Conservation (phyloP, 2,888 invertebrate genomes). For the Gandaritis pyraliata region DNA sequence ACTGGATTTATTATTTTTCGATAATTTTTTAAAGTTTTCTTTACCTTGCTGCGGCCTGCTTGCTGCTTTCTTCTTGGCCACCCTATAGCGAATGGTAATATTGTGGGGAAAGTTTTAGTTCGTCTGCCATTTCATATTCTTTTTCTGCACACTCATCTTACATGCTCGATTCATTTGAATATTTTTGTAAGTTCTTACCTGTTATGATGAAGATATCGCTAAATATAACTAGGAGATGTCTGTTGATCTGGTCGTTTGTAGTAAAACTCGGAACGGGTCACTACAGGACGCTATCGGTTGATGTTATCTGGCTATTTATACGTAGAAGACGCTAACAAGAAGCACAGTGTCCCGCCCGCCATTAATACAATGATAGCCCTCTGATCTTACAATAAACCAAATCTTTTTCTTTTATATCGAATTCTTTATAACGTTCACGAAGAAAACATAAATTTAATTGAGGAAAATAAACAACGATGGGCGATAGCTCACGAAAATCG, state of each 20-base stretch:
- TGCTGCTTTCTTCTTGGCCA: too few species aligned
- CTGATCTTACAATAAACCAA: slow-evolving; percentile 29
- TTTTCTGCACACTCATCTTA: too few species aligned
- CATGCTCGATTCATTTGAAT: too few species aligned
- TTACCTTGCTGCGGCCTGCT: too few species aligned
- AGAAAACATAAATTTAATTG: slow-evolving; percentile 24
- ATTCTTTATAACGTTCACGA: slow-evolving; percentile 45
- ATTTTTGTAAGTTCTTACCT: too few species aligned
- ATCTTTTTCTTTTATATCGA: background rate
- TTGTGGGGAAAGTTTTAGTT: too few species aligned
- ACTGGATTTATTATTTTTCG: too few species aligned
- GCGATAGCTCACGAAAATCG: slow-evolving; percentile 38
- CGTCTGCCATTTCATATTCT: too few species aligned
- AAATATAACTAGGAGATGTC: background rate
- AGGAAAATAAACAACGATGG: slow-evolving; percentile 39
- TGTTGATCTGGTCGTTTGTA: background rate
- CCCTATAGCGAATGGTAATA: too few species aligned
- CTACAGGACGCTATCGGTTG: slow-evolving; percentile 51
- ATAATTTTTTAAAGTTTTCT: too few species aligned
- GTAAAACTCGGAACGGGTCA: slow-evolving; percentile 39
- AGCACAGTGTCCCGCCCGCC: slow-evolving; percentile 51
- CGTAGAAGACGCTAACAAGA: slow-evolving; percentile 71
- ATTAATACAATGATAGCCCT: slow-evolving; percentile 52
- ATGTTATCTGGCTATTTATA: slow-evolving; percentile 74
- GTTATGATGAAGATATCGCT: too few species aligned